Conservation (phyloP, 2,797 vertebrate species). For the Petrocephalus sullivani region DNA sequence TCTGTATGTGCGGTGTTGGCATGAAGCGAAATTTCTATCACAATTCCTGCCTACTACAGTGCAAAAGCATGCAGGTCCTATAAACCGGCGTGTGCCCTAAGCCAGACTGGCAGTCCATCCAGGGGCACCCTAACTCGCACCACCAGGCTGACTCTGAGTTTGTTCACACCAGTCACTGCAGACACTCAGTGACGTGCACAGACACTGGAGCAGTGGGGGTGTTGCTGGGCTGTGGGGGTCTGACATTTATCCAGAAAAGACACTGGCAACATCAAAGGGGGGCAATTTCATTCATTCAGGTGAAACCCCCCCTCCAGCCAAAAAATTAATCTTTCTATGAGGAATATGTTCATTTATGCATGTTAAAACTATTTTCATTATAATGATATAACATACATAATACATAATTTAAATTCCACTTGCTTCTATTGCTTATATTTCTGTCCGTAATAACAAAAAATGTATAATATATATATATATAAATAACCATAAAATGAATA, state of each 20-base stretch:
- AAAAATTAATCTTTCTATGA: background rate
- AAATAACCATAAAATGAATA: background rate
- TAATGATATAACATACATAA: background rate
- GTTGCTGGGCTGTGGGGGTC: no score
- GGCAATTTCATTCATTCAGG: background rate
- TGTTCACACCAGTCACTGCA: no score
- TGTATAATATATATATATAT: no score
- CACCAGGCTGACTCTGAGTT: no score
- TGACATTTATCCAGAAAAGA: background rate
- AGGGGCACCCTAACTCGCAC: no score
- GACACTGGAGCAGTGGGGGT: no score
- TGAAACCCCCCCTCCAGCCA: background rate
- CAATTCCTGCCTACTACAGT: background rate
- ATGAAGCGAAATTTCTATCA: background rate
- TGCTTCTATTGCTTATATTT: background rate
- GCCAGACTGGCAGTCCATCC: no score
- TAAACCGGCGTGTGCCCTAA: background rate
- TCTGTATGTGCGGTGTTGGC: background rate
- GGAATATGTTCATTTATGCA: background rate
- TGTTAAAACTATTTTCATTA: background rate
- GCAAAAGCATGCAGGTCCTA: background rate
- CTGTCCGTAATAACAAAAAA: background rate
- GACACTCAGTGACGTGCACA: no score
- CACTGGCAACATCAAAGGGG: background rate
- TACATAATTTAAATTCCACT: background rate